A percentile compares a stretch with the other conserved stretches of the same genome.
These are phyloP conservation scores for Cirrhinus mrigala DNA, from an alignment of 2,797 vertebrate species.

Conservation along the genomic window DNA sequence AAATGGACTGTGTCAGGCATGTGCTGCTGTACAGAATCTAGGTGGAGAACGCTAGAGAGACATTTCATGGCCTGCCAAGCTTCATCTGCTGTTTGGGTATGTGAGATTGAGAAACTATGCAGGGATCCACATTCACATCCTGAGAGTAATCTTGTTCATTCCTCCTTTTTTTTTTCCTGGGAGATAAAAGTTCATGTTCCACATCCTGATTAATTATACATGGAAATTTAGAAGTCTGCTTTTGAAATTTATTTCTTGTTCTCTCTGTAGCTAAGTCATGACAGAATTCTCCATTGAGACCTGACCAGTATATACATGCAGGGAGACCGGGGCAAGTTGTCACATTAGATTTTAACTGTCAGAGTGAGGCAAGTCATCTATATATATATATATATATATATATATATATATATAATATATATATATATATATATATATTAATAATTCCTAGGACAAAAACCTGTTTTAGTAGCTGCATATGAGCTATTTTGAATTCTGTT, in stretches of 20 bases:
- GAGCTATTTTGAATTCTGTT: neutral
- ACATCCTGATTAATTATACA: constrained; percentile 71
- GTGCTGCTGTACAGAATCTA: constrained; percentile 43
- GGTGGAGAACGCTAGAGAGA: constrained; percentile 53
- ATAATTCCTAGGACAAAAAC: neutral
- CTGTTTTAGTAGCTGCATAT: neutral
- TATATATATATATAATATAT: no score
- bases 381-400: no score
- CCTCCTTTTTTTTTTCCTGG: constrained; percentile 32
- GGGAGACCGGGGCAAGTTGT: neutral
- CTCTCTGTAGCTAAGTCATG: constrained; percentile 16
- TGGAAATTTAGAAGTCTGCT: constrained; percentile 65
- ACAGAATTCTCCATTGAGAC: neutral
- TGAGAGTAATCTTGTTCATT: constrained; percentile 30
- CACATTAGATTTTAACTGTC: neutral
- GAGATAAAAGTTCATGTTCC: constrained; percentile 66
- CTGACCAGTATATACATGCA: neutral
- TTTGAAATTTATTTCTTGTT: constrained; percentile 59
- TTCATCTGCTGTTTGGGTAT: constrained; percentile 4
- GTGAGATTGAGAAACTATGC: constrained; percentile 55
- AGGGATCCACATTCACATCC: constrained; percentile 59
- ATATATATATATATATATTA: no score
- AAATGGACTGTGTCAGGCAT: constrained; percentile 48
- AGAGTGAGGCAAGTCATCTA: neutral
- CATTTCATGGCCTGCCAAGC: constrained; percentile 54